Percentiles rank a stretch among this genome's conserved stretches.
phyloP scores from a whole-genome alignment of 2,113 vertebrate genomes.

The Pan troglodytes region DNA sequence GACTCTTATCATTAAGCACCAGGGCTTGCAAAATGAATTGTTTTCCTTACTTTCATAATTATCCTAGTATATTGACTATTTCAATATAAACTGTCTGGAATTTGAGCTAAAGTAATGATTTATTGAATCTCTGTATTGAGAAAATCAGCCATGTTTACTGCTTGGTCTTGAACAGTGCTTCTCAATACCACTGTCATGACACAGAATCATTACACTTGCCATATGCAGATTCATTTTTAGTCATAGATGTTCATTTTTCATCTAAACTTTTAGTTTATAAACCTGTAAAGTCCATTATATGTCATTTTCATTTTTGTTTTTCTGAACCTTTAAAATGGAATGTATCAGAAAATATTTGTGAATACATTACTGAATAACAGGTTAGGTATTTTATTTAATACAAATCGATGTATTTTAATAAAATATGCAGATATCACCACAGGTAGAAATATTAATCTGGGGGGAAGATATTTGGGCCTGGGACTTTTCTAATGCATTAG shows the following conservation, averaged over 20 bases:
- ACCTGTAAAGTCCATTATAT: neutral
- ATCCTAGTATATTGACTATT: neutral
- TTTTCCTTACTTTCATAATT: neutral
- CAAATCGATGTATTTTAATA: neutral
- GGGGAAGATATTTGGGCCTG: neutral
- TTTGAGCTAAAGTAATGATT: neutral
- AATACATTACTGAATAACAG: neutral
- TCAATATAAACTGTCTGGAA: neutral
- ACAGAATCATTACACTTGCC: neutral
- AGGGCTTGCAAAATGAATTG: conserved; percentile 8
- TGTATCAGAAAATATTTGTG: neutral
- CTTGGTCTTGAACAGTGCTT: neutral
- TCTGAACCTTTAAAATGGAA: neutral
- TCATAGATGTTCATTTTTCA: neutral
- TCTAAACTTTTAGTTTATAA: neutral
- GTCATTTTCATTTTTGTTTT: neutral
- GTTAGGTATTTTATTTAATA: neutral
- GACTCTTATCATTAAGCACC: conserved; percentile 25
- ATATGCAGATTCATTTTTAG: neutral
- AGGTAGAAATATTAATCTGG: neutral
- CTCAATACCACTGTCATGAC: neutral
- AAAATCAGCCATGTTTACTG: neutral
- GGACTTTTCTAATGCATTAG: neutral
- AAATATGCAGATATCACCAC: neutral
- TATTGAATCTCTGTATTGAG: neutral